These are phyloP conservation scores for Papio anubis DNA, from an alignment of 2,113 vertebrate genomes.

Conservation along the genomic window DNA sequence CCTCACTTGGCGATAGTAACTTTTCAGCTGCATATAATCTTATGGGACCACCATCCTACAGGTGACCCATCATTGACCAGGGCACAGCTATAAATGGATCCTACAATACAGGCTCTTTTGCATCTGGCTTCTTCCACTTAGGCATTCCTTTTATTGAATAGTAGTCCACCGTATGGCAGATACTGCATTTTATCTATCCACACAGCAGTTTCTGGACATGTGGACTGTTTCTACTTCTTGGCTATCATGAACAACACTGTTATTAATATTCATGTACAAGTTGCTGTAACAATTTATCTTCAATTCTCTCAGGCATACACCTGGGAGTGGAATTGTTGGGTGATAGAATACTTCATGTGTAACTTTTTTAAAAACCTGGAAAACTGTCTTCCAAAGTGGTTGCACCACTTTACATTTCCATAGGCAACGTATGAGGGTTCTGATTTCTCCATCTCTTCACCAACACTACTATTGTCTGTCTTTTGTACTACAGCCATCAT, in stretches of 20 bases:
- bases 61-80: neutral
- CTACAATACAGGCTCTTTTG: neutral
- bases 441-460: constrained; percentile 40
- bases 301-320: neutral
- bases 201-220: neutral
- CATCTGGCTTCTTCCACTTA: neutral
- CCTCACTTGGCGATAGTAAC: neutral
- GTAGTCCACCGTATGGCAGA: neutral
- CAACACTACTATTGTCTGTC: neutral
- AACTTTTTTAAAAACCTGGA: neutral
- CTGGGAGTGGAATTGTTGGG: neutral
- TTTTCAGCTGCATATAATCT: neutral
- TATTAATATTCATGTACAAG: neutral
- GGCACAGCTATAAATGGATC: neutral
- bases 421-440: neutral
- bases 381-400: constrained; percentile 6
- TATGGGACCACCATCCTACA: neutral
- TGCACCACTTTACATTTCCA: constrained; percentile 4
- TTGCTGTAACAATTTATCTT: neutral
- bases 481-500: constrained; percentile 27
- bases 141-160: neutral
- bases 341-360: neutral
- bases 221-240: neutral
- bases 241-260: neutral
- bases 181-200: neutral